Percentiles rank a stretch among this genome's conserved stretches.
These are phyloP conservation scores for Bettongia penicillata DNA, from an alignment of 2,113 vertebrate species.

Conservation along the genomic window DNA sequence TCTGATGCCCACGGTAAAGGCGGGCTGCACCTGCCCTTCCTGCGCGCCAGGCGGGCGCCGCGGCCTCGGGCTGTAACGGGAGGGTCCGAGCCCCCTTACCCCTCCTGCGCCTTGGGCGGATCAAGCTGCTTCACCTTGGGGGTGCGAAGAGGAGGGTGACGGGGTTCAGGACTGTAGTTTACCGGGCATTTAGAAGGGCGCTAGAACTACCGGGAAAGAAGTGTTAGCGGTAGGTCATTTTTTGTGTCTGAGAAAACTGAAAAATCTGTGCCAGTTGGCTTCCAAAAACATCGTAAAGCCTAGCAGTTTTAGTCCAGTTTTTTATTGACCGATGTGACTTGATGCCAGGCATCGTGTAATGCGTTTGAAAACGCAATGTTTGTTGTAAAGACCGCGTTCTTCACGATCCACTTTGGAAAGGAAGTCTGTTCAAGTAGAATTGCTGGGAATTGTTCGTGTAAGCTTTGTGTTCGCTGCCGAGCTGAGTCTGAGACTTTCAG, in stretches of 20 bases:
- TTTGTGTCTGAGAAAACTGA: neutral
- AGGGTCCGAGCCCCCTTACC: too few species aligned
- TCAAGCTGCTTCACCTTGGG: too few species aligned
- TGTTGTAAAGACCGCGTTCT: neutral
- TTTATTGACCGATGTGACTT: neutral
- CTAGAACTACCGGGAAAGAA: too few species aligned
- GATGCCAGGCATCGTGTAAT: neutral
- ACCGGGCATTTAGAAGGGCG: too few species aligned
- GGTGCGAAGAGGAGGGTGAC: too few species aligned
- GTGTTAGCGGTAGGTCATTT: constrained; percentile 19
- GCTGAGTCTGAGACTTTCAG: neutral
- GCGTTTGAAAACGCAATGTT: neutral
- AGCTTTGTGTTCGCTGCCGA: neutral
- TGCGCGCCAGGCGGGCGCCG: too few species aligned
- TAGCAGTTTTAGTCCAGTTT: neutral
- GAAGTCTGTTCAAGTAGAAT: neutral
- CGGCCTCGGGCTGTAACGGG: too few species aligned
- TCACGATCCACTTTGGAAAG: neutral
- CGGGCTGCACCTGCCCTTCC: too few species aligned
- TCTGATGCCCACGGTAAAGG: too few species aligned
- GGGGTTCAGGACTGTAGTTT: too few species aligned
- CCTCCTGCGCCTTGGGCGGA: too few species aligned
- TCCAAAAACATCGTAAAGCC: neutral
- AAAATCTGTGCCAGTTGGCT: neutral
- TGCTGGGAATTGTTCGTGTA: neutral